Conservation (phyloP, 2,797 vertebrate species). For the Hipposideros larvatus region DNA sequence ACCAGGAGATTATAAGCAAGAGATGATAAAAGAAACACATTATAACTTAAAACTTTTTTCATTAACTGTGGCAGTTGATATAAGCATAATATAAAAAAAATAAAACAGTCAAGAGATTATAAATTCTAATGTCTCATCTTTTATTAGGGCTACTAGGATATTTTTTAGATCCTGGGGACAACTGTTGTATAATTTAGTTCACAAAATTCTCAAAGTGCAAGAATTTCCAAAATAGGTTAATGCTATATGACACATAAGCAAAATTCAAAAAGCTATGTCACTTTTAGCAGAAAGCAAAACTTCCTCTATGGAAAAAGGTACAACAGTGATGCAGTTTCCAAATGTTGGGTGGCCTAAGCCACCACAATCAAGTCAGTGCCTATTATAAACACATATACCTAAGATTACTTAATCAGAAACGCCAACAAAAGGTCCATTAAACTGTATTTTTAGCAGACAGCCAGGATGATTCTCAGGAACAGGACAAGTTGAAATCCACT, state of each 20-base stretch:
- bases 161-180: background rate
- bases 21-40: background rate
- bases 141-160: background rate
- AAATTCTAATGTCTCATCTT: conserved; percentile 27
- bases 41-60: too few species aligned
- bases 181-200: background rate
- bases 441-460: conserved; percentile 37
- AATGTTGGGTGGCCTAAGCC: background rate
- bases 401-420: background rate
- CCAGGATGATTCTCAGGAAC: background rate
- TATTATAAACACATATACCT: background rate
- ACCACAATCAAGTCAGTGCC: background rate
- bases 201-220: conserved; percentile 27
- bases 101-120: background rate
- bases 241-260: background rate
- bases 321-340: background rate
- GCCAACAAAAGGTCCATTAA: background rate
- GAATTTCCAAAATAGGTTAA: background rate
- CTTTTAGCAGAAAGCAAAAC: background rate
- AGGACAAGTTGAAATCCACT: background rate
- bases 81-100: too few species aligned
- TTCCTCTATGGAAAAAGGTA: background rate
- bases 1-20: background rate
- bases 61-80: too few species aligned
- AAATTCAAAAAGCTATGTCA: background rate